Evolutionary conservation across 2,888 invertebrate genomes (phyloP).

Genomic region (Cerastis leucographa): DNA sequence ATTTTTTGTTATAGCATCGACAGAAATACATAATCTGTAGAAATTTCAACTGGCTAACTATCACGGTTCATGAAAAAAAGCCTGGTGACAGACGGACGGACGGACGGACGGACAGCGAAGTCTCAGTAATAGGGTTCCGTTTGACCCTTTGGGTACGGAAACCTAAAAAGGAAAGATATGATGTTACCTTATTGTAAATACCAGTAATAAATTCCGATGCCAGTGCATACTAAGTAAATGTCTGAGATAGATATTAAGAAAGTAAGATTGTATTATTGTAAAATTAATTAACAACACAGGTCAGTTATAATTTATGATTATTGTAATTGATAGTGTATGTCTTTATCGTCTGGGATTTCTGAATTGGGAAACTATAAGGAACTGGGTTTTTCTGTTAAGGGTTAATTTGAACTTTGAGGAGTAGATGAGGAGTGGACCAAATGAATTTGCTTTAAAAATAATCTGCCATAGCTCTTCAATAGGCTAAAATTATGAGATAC

Average conservation of each 20-base stretch:
- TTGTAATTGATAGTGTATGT: not conserved
- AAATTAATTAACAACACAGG: not conserved
- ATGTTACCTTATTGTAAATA: not conserved
- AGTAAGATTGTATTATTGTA: constrained; percentile 3
- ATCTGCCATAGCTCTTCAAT: not conserved
- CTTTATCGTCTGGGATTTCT: not conserved
- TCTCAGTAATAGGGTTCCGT: too few relatives aligned
- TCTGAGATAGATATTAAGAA: not conserved
- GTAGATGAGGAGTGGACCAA: not conserved
- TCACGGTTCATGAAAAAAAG: too few relatives aligned
- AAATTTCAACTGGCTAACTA: too few relatives aligned
- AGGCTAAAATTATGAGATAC: not conserved
- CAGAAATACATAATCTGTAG: too few relatives aligned
- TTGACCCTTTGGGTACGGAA: too few relatives aligned
- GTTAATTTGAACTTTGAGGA: not conserved
- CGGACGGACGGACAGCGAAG: too few relatives aligned
- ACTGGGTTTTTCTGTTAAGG: not conserved
- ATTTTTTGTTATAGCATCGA: too few relatives aligned
- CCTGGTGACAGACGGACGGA: too few relatives aligned
- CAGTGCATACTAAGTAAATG: not conserved
- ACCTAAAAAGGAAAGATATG: too few relatives aligned
- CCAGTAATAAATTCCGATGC: too few relatives aligned
- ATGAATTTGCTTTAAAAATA: not conserved
- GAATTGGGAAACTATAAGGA: too few relatives aligned
- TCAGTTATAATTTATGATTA: not conserved